phyloP scores from a whole-genome alignment of 2,113 vertebrate species.

The Chlorodrepanis virens region DNA sequence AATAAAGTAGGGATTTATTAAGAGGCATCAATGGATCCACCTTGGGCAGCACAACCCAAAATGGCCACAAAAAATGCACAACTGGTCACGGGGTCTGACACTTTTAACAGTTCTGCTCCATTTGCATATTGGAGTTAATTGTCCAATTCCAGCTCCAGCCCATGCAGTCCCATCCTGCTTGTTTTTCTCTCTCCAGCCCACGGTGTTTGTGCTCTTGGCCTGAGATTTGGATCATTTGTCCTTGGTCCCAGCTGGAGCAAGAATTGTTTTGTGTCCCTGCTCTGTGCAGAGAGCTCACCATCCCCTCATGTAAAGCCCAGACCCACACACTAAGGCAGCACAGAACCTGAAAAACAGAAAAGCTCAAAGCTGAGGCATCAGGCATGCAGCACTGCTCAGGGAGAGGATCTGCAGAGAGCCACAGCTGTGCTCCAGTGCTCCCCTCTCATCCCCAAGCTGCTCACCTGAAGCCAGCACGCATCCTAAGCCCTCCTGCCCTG shows the following conservation, averaged over 20 bases:
- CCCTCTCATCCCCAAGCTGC: not conserved
- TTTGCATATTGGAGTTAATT: not conserved
- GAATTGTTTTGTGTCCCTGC: not conserved
- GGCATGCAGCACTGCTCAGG: fast-evolving
- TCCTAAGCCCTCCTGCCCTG: not conserved
- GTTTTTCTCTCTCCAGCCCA: not conserved
- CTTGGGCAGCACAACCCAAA: not conserved
- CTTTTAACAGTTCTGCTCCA: not conserved
- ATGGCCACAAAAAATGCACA: not conserved
- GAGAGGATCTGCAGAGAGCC: not conserved
- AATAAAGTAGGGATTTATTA: not conserved
- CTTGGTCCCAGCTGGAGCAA: not conserved
- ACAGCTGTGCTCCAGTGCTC: fast-evolving
- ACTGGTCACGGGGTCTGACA: not conserved
- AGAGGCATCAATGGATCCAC: not conserved
- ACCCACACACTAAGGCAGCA: not conserved
- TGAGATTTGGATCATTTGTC: not conserved
- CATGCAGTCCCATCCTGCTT: not conserved
- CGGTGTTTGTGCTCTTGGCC: not conserved
- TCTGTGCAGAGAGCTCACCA: not conserved
- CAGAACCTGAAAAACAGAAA: fast-evolving
- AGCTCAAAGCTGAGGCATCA: not conserved
- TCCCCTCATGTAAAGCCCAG: not conserved
- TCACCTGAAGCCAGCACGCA: not conserved
- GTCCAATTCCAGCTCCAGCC: not conserved